These are phyloP conservation scores for Ceratoteleas bidentatus DNA, from an alignment of 1,140 invertebrate species.

Conservation along the genomic window DNA sequence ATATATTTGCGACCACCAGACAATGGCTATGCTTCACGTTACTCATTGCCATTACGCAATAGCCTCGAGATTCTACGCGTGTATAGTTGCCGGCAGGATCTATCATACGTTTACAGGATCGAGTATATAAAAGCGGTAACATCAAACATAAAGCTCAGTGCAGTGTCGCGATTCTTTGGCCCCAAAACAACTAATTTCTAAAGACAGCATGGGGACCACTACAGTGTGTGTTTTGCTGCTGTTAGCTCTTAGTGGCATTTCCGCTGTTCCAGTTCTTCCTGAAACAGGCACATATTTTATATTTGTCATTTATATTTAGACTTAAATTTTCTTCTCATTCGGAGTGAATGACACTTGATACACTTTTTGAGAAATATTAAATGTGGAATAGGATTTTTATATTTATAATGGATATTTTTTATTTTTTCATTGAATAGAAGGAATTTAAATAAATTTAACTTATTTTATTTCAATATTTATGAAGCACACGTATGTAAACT, in stretches of 20 bases:
- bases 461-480: too few species aligned
- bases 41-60: conserved; percentile 72
- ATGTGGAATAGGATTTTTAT: too few species aligned
- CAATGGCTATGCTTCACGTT: conserved; percentile 55
- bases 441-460: too few species aligned
- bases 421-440: too few species aligned
- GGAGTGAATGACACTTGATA: too few species aligned
- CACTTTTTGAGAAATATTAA: too few species aligned
- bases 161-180: conserved; percentile 56
- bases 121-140: conserved; percentile 76
- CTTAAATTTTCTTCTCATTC: too few species aligned
- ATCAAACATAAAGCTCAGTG: conserved; percentile 65
- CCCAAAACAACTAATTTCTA: conserved; percentile 44
- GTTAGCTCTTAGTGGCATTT: conserved; percentile 33
- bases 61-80: conserved; percentile 67
- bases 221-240: conserved; percentile 50
- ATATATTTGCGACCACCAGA: conserved; percentile 33
- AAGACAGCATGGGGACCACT: conserved; percentile 47
- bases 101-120: conserved; percentile 59
- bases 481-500: too few species aligned
- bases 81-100: conserved; percentile 66
- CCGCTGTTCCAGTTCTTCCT: conserved; percentile 46
- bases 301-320: background rate
- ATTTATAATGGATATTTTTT: too few species aligned
- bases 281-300: conserved; percentile 41